Evolutionary conservation across 2,888 invertebrate species (phyloP), one percentile per base, ranked within the genome.

Genomic region (Cryptocephalus moraei): DNA sequence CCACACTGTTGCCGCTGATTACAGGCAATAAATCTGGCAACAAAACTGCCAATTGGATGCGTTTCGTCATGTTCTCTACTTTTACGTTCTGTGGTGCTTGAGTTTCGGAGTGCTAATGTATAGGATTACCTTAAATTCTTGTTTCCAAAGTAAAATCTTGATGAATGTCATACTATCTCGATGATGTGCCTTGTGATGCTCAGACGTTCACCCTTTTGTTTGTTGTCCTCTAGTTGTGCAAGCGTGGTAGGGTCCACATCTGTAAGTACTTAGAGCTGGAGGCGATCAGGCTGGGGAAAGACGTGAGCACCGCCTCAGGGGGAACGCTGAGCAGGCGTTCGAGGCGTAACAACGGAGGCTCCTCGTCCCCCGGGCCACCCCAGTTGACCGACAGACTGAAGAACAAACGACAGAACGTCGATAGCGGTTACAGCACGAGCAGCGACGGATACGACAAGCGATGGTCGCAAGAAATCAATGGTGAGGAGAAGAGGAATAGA

Each of bases 241-340:
- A 86, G 73, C 82, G 92, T 69, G 94, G 95, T 59, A 81, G 91
- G 65, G 89, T 91, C 65, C 94, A 95, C 72, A 90, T 95, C 62
- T 93, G 93, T 76, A 94, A 94, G 71, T 93, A 87, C 73, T 76
- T 95, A 58, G 92, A 93, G 69, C 86, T 85, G 64, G 88, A 91
- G 74, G 89, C 91, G 42, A 80, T 81, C 64, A 87, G 86, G 70
- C 76, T 80, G 62, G 79, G 81, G 56, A 68, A 73, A 54, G 72
- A 74, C 56, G 65, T 72, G 52, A 69, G 73, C 9, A 9, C 48
- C 45, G 64, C 69, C 13, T 63, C 72, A 50, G 69, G 54, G 63
- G 72, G 61, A 72, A 73, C 71, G 68, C 73, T 72, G 71, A 74
- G 62, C 66, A 68, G 62, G 77, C 72, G 66, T 76, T 73, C 64